phyloP scores from a whole-genome alignment of 2,113 vertebrate species.

The Choloepus hoffmanni region DNA sequence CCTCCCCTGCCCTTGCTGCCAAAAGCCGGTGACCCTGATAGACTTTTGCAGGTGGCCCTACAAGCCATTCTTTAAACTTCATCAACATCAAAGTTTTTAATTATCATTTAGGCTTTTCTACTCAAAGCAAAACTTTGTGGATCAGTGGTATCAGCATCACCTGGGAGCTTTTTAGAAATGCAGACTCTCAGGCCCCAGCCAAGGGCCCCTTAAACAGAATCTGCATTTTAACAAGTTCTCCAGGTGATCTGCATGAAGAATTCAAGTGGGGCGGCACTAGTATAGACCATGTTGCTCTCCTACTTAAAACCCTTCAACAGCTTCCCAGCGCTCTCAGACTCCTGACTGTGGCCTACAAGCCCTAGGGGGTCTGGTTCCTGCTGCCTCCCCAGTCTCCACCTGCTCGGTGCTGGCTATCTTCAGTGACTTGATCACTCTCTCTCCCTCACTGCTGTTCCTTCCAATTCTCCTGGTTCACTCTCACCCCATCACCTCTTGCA shows the following conservation, averaged over 20 bases:
- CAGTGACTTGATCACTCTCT: neutral
- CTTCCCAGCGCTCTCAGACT: neutral
- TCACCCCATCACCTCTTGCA: neutral
- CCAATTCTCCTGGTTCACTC: neutral
- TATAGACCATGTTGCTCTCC: neutral
- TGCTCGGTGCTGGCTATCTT: neutral
- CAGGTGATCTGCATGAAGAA: neutral
- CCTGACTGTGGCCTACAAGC: neutral
- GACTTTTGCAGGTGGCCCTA: neutral
- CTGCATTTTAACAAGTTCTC: neutral
- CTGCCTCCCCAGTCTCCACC: neutral
- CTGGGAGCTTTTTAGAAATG: neutral
- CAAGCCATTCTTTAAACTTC: neutral
- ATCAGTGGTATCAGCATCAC: neutral
- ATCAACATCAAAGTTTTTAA: neutral
- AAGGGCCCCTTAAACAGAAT: neutral
- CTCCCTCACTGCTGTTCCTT: neutral
- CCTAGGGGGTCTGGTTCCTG: neutral
- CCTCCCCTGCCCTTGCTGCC: neutral
- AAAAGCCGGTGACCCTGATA: neutral
- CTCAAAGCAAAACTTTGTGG: neutral
- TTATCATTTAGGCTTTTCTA: neutral
- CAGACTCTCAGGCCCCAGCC: neutral
- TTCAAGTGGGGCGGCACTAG: neutral
- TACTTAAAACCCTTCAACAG: neutral